These are phyloP conservation scores for Linnaemya tessellans DNA, from an alignment of 2,888 invertebrate genomes.

Conservation along the genomic window DNA sequence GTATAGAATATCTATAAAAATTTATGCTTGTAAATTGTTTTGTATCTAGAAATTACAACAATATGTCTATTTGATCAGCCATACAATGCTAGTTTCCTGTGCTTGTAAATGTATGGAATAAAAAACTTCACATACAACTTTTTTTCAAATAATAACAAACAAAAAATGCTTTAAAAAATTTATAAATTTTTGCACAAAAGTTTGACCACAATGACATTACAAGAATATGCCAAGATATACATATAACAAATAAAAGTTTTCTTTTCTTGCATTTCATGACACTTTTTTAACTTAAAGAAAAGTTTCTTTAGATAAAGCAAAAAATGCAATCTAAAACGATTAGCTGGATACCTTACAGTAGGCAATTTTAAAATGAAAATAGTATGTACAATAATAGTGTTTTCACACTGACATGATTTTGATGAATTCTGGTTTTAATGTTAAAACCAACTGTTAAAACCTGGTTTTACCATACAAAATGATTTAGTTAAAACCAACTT, in stretches of 20 bases:
- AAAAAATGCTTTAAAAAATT: conserved; percentile 30
- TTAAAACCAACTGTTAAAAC: no score
- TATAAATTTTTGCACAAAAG: conserved; percentile 16
- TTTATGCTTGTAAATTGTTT: conserved; percentile 8
- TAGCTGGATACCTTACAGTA: conserved; percentile 36
- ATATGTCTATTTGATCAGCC: conserved; percentile 51
- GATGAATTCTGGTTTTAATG: no score
- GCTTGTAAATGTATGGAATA: conserved; percentile 9
- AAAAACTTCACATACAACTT: neutral
- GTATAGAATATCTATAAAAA: conserved; percentile 18
- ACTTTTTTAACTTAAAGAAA: conserved; percentile 21
- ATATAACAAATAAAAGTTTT: conserved; percentile 55
- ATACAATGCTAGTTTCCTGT: conserved; percentile 35
- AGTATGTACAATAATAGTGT: no score
- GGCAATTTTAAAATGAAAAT: neutral
- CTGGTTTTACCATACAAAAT: no score
- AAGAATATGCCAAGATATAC: conserved; percentile 53
- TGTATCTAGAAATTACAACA: conserved; percentile 35
- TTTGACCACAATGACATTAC: conserved; percentile 67
- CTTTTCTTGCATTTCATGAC: neutral
- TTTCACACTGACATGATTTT: no score
- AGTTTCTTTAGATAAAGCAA: neutral
- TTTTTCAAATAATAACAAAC: conserved; percentile 29
- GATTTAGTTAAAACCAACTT: no score
- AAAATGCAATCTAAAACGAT: conserved; percentile 23